These are phyloP conservation scores for Irena cyanogastra DNA, from an alignment of 2,113 vertebrate species.

Conservation along the genomic window DNA sequence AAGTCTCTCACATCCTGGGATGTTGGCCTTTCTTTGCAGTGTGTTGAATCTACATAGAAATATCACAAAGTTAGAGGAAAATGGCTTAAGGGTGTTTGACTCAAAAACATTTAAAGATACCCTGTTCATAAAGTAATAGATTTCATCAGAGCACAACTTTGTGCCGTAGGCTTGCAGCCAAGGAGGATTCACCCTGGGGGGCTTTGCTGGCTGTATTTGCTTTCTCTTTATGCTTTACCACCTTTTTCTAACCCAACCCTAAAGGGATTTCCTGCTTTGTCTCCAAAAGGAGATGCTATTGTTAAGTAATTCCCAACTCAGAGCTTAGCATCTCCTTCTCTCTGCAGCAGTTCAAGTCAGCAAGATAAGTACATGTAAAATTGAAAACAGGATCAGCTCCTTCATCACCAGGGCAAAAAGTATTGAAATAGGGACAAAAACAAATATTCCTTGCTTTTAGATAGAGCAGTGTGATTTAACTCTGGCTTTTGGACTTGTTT, in stretches of 20 bases:
- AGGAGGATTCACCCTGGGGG: not conserved
- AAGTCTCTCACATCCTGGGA: not conserved
- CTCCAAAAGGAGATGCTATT: not conserved
- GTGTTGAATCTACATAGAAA: not conserved
- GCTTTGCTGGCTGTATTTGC: not conserved
- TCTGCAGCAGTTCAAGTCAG: not conserved
- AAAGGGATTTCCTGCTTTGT: not conserved
- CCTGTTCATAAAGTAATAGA: not conserved
- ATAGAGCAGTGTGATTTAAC: not conserved
- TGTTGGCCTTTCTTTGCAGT: not conserved
- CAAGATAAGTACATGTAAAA: not conserved
- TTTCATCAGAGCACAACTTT: not conserved
- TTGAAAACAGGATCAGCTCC: slow-evolving; percentile 1
- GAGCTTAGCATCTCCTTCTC: not conserved
- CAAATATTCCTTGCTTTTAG: not conserved
- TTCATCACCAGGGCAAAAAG: not conserved
- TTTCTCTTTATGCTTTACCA: not conserved
- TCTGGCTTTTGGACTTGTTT: not conserved
- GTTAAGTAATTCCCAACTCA: not conserved
- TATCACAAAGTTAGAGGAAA: not conserved
- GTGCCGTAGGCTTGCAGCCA: not conserved
- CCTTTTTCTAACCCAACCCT: not conserved
- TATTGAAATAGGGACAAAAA: not conserved
- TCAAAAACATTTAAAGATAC: not conserved
- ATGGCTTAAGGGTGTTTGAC: not conserved